Percentiles rank a stretch among this genome's conserved stretches.
Conservation (phyloP, 1,140 invertebrate genomes). For the Sminthurinus signatus region DNA sequence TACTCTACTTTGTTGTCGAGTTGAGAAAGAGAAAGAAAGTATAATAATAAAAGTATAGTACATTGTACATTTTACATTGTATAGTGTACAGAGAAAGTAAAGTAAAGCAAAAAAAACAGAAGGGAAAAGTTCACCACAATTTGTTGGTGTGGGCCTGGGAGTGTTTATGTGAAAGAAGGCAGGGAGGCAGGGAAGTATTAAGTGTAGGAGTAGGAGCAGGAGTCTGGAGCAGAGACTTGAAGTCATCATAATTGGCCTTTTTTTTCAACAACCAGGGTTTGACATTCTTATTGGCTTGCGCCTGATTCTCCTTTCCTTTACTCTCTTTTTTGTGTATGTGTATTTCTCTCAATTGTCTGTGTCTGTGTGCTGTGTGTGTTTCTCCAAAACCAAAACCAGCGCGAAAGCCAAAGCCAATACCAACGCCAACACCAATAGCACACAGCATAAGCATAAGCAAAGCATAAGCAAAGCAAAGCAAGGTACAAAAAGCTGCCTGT, state of each 20-base stretch:
- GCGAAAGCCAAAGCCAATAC: too few species aligned
- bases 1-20: too few species aligned
- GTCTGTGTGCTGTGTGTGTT: conserved; percentile 9
- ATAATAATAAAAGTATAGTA: too few species aligned
- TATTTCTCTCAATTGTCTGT: neutral
- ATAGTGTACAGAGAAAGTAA: too few species aligned
- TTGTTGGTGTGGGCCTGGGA: conserved; percentile 6
- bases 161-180: conserved; percentile 8
- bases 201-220: conserved; percentile 5
- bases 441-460: conserved; percentile 5
- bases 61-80: too few species aligned
- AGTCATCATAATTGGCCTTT: conserved; percentile 33
- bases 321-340: neutral
- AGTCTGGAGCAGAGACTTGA: conserved; percentile 20
- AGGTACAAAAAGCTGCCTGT: conserved; percentile 26
- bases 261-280: conserved; percentile 25
- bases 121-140: neutral
- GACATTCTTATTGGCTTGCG: conserved; percentile 34
- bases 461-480: neutral
- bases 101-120: too few species aligned
- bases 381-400: too few species aligned
- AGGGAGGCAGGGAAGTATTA: neutral
- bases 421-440: too few species aligned
- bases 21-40: too few species aligned
- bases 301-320: neutral